A percentile compares a stretch with the other conserved stretches of the same genome.
Evolutionary conservation across 2,888 invertebrate species (phyloP).

Genomic region (Pherbina coryleti): DNA sequence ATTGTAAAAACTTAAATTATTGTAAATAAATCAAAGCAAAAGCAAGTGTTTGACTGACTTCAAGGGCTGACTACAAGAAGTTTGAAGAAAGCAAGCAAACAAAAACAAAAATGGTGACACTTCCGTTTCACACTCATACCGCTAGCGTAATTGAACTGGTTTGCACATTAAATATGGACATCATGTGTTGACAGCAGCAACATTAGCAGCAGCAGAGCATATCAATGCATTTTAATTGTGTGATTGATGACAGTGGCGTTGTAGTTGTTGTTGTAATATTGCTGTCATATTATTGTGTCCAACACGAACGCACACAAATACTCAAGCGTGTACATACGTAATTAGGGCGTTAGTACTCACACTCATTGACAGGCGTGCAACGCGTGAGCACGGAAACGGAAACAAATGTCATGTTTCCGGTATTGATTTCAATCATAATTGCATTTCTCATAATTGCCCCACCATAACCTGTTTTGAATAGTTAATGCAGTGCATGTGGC

Average conservation of each 20-base stretch:
- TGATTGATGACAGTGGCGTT: slow-evolving; percentile 47
- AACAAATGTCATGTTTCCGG: slow-evolving; percentile 48
- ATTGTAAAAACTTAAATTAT: background rate
- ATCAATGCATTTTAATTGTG: slow-evolving; percentile 45
- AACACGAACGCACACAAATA: background rate
- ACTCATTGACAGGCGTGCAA: slow-evolving; percentile 54
- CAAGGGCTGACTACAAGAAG: background rate
- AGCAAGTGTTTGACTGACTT: background rate
- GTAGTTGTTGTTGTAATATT: slow-evolving; percentile 1
- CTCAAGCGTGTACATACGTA: slow-evolving; percentile 46
- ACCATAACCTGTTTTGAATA: slow-evolving; percentile 55
- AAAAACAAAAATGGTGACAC: background rate
- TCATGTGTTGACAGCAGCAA: background rate
- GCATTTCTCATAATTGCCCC: slow-evolving; percentile 59
- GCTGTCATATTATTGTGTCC: background rate
- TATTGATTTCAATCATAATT: slow-evolving; percentile 64
- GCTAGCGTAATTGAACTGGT: background rate
- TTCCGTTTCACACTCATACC: background rate
- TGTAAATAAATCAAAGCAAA: background rate
- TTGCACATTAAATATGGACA: background rate
- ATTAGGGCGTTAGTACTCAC: slow-evolving; percentile 58
- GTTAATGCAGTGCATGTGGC: slow-evolving; percentile 46
- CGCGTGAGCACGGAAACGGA: slow-evolving; percentile 29
- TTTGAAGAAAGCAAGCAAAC: background rate
- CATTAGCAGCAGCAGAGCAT: background rate